These are phyloP conservation scores for Heterotis niloticus DNA, from an alignment of 2,113 vertebrate genomes.

Conservation along the genomic window DNA sequence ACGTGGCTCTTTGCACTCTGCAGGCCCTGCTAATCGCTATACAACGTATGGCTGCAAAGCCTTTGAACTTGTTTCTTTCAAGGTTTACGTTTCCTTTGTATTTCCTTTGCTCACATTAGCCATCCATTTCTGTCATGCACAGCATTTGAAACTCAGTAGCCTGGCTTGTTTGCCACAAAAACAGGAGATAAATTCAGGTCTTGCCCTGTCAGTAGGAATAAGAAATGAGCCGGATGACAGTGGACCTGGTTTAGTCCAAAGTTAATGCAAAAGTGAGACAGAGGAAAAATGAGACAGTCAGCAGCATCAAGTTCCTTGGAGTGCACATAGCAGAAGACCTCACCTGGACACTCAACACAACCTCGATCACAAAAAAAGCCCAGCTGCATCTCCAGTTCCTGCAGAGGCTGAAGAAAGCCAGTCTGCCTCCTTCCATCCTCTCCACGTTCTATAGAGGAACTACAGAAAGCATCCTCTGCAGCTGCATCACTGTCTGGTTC, in stretches of 20 bases:
- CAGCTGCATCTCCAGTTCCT: too few species aligned
- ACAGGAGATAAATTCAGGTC: not conserved
- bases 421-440: too few species aligned
- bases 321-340: too few species aligned
- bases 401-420: too few species aligned
- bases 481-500: too few species aligned
- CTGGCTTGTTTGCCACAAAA: not conserved
- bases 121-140: not conserved
- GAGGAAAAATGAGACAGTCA: too few species aligned
- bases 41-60: too few species aligned
- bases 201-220: not conserved
- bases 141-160: not conserved
- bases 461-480: too few species aligned
- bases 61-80: not conserved
- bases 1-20: not conserved
- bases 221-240: not conserved
- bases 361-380: too few species aligned
- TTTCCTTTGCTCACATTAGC: not conserved
- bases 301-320: too few species aligned
- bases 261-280: not conserved
- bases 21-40: not conserved
- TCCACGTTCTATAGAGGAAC: too few species aligned
- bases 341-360: too few species aligned
- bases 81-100: not conserved
- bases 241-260: not conserved